phyloP scores from a whole-genome alignment of 1,140 invertebrate genomes.

The Bombyx mandarina region DNA sequence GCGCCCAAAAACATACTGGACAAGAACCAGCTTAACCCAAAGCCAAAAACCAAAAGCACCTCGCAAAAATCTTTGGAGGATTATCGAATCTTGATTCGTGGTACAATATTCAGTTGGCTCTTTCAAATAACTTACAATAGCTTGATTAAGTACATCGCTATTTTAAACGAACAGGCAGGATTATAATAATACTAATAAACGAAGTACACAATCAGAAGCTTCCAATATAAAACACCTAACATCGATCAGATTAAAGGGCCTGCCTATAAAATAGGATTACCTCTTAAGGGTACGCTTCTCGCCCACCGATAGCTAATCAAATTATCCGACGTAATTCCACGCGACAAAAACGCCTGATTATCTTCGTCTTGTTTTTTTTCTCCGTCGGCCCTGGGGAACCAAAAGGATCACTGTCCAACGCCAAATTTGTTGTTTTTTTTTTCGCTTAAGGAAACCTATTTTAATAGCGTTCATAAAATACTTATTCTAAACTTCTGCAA shows the following conservation, averaged over 20 bases:
- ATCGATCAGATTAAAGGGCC: conserved; percentile 47
- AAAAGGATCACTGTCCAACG: conserved; percentile 34
- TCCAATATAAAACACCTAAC: conserved; percentile 24
- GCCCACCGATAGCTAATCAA: conserved; percentile 56
- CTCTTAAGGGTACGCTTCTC: conserved; percentile 43
- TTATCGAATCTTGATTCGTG: no score
- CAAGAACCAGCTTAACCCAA: no score
- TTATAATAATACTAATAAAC: conserved; percentile 1
- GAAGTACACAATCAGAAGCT: conserved; percentile 26
- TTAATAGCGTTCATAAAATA: neutral
- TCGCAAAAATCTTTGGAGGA: no score
- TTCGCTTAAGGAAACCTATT: conserved; percentile 9
- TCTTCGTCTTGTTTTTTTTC: conserved; percentile 45
- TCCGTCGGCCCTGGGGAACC: conserved; percentile 23
- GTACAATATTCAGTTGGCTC: no score
- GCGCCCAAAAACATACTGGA: no score
- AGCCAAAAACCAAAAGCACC: no score
- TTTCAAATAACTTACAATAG: no score
- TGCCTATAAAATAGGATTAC: conserved; percentile 52
- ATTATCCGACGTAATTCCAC: conserved; percentile 50
- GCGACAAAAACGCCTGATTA: conserved; percentile 59
- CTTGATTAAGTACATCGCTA: no score
- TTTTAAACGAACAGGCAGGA: no score
- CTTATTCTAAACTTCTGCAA: no score
- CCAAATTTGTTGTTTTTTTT: conserved; percentile 21